Base-by-base conservation (phyloP, 2,113 vertebrate genomes). In the Picathartes gymnocephalus region DNA sequence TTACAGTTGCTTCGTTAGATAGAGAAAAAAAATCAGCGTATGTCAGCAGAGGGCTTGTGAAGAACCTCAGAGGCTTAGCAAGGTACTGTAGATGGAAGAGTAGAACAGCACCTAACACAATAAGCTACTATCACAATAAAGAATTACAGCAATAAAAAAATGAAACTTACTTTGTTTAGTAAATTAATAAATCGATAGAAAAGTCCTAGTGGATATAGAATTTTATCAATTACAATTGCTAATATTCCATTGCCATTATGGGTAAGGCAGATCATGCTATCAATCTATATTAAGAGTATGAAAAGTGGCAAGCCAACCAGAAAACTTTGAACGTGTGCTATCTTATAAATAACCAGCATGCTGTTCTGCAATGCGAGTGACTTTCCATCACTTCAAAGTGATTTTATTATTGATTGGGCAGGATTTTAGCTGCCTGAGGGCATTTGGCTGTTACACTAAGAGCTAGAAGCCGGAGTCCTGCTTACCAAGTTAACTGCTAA, bases 1-100 rank as follows among this genome's bases (percentile, higher is more conserved):
- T 96, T 92, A 91, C 60, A 97, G 95, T 97, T 96, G 58, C 90
- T 60, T 86, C 92, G 92, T n/a, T 94, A 96, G 93, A 94, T 10
- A 40, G 56, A 90, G 93, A 90, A 47, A 96, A 97, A 97, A 65
- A 40, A 74, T 30, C 48, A 95, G 69, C 64, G 24, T 44, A 13
- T 97, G 94, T 93, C 62, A 57, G 60, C 73, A 79, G 53, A 85
- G 15, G 25, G n/a, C 25, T 51, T 97, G 95, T 92, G 97, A 96
- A 61, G 27, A 86, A 74, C 61, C 91, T 91, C 95, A 51, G 78
- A 97, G 96, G 92, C 88, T 96, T 48, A 62, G 70, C 60, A 97
- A 98, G 97, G 97, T 98, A 95, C n/a, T 81, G 91, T 78, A 79
- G 42, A 39, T 64, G 39, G 22, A 65, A 45, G 48, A 79, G 61